Percentiles rank a stretch among this genome's conserved stretches.
Conservation (phyloP, 2,888 invertebrate species). For the Sericinus montela region DNA sequence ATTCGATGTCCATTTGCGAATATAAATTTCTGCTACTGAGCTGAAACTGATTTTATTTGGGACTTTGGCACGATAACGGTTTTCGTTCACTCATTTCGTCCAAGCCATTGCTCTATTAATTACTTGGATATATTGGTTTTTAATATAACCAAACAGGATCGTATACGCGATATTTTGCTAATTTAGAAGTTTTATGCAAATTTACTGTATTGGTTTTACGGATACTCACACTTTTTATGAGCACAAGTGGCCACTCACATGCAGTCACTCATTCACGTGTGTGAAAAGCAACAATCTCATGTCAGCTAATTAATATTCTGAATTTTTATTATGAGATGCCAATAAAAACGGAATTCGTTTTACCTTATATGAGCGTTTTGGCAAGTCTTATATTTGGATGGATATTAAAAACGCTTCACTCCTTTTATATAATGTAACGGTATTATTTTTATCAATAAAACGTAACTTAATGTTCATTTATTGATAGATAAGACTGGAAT, state of each 20-base stretch:
- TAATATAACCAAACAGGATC: neutral
- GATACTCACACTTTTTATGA: neutral
- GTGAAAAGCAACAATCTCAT: conserved; percentile 1
- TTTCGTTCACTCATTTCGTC: neutral
- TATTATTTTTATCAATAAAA: no score
- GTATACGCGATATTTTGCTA: neutral
- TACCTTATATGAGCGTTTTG: no score
- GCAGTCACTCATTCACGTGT: neutral
- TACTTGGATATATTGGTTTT: neutral
- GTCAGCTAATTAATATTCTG: conserved; percentile 1
- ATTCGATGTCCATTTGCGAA: no score
- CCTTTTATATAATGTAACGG: no score
- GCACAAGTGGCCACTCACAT: no score
- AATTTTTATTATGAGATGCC: conserved; percentile 4
- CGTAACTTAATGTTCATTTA: no score
- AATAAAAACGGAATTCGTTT: neutral
- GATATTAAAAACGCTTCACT: no score
- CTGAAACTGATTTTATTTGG: no score
- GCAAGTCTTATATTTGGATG: no score
- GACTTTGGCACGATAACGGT: neutral
- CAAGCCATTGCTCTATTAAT: conserved; percentile 3
- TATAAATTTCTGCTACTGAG: no score
- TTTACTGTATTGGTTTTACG: neutral
- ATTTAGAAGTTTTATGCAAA: neutral
- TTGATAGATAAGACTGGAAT: no score